Percentiles rank a stretch among this genome's conserved stretches.
Conservation (phyloP, 2,888 invertebrate genomes). For the Pasiphila rectangulata region DNA sequence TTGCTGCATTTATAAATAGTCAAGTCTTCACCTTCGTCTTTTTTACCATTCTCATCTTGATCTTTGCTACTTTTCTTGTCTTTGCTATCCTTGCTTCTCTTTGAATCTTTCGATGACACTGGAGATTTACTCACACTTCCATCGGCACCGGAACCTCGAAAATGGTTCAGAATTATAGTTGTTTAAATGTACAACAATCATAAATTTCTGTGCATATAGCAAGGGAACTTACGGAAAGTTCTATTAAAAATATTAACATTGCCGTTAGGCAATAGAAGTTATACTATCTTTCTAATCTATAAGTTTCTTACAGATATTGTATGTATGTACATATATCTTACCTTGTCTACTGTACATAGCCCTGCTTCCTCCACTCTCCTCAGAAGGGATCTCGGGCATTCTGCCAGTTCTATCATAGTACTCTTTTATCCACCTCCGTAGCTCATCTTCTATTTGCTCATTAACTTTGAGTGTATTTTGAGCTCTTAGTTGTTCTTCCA, state of each 20-base stretch:
- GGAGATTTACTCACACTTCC: constrained; percentile 91
- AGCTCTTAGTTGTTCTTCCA: constrained; percentile 83
- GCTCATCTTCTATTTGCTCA: constrained; percentile 93
- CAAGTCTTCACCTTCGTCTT: constrained; percentile 84
- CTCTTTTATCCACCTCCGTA: constrained; percentile 92
- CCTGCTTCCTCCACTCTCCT: constrained; percentile 94
- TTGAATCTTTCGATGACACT: constrained; percentile 88
- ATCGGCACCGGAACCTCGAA: constrained; percentile 77
- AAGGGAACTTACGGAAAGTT: too few species aligned
- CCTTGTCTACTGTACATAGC: constrained; percentile 90
- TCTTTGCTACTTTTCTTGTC: constrained; percentile 79
- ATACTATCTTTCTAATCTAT: neutral
- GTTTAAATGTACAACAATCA: too few species aligned
- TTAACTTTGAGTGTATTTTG: constrained; percentile 88
- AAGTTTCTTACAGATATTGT: neutral
- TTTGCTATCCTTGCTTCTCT: constrained; percentile 87
- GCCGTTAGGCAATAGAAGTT: too few species aligned
- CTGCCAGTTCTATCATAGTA: constrained; percentile 90
- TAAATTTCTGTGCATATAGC: too few species aligned
- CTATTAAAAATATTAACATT: too few species aligned
- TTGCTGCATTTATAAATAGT: constrained; percentile 84
- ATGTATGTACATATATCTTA: too few species aligned
- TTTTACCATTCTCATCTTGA: constrained; percentile 72
- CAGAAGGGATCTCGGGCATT: constrained; percentile 95
- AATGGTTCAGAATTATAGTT: neutral